phyloP scores from a whole-genome alignment of 2,888 invertebrate genomes.

The Nowickia ferox region DNA sequence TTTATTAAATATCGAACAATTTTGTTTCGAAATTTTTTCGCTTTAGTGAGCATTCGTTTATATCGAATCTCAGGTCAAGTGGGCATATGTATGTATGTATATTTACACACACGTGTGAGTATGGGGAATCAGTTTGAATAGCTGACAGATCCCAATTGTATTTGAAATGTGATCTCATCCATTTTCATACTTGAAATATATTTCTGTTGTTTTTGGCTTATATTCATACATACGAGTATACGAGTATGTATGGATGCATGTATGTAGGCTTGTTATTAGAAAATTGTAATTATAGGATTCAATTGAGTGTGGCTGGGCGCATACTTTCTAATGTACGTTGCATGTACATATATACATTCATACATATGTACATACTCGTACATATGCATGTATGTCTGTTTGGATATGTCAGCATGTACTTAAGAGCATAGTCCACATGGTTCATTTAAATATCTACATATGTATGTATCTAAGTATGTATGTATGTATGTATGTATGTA shows the following conservation, averaged over 20 bases:
- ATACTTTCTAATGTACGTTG: constrained; percentile 31
- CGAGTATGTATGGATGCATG: too few relatives aligned
- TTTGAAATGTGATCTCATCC: constrained; percentile 79
- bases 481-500: not conserved
- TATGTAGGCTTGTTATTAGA: not conserved
- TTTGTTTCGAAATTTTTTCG: too few relatives aligned
- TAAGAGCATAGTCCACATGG: not conserved
- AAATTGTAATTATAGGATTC: constrained; percentile 26
- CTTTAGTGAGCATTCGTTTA: too few relatives aligned
- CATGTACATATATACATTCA: not conserved
- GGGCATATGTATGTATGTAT: not conserved
- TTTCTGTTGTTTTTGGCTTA: constrained; percentile 35
- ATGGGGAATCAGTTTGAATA: constrained; percentile 54
- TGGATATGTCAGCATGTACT: not conserved
- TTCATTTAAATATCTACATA: not conserved
- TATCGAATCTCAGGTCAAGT: too few relatives aligned
- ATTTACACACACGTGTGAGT: not conserved
- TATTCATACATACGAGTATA: not conserved
- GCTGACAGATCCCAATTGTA: constrained; percentile 79
- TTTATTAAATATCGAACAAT: too few relatives aligned
- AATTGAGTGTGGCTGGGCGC: constrained; percentile 52
- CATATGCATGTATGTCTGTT: not conserved
- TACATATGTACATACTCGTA: not conserved
- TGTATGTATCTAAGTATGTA: not conserved
- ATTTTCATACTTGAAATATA: constrained; percentile 77